Conservation (phyloP, 2,888 invertebrate genomes). For the Campoplex nolae region DNA sequence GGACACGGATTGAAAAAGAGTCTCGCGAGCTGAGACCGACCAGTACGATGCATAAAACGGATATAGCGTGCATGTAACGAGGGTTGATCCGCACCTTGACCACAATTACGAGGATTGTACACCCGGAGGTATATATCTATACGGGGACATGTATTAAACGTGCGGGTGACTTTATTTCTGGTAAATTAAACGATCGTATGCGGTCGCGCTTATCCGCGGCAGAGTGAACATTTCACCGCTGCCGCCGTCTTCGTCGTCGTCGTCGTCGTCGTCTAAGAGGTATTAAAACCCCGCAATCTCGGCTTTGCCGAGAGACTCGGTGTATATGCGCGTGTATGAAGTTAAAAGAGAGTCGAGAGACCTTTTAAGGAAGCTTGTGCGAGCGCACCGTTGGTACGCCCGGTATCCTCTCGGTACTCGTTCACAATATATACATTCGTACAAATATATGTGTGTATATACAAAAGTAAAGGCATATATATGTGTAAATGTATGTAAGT, state of each 20-base stretch:
- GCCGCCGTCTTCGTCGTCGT: slow-evolving; percentile 11
- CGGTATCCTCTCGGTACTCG: slow-evolving; percentile 71
- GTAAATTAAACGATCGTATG: slow-evolving; percentile 66
- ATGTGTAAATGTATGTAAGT: not conserved
- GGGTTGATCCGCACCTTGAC: slow-evolving; percentile 29
- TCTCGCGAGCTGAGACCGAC: not conserved
- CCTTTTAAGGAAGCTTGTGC: slow-evolving; percentile 79
- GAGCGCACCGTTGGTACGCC: slow-evolving; percentile 70
- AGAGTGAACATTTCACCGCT: slow-evolving; percentile 62
- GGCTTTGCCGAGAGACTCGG: slow-evolving; percentile 68
- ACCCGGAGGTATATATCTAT: not conserved
- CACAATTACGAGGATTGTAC: slow-evolving; percentile 28
- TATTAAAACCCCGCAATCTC: slow-evolving; percentile 49
- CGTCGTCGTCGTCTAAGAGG: not conserved
- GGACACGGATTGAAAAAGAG: not conserved
- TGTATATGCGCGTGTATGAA: slow-evolving; percentile 20
- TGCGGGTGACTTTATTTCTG: slow-evolving; percentile 62
- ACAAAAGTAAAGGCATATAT: slow-evolving; percentile 12
- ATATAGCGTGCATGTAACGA: slow-evolving; percentile 7
- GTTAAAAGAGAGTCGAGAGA: slow-evolving; percentile 61
- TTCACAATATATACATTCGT: slow-evolving; percentile 39
- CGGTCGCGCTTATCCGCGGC: slow-evolving; percentile 59
- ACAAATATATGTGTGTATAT: slow-evolving; percentile 18
- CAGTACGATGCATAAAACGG: slow-evolving; percentile 6
- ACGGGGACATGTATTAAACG: slow-evolving; percentile 32